A percentile compares a stretch with the other conserved stretches of the same genome.
phyloP scores from a whole-genome alignment of 2,888 invertebrate genomes.

The Drosophila formosana region DNA sequence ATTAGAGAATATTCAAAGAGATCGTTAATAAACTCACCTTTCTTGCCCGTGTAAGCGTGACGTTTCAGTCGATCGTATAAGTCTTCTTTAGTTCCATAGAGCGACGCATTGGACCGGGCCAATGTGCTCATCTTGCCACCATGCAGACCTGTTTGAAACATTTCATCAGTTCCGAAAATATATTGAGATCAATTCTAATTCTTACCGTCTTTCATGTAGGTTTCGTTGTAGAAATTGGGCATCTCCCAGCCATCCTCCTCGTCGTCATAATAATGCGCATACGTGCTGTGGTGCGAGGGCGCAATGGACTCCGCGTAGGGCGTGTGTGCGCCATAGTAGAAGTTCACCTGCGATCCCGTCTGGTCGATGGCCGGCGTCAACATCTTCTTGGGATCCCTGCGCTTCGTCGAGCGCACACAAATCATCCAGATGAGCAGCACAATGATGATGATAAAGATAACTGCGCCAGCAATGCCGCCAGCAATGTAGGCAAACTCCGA shows the following conservation, averaged over 20 bases:
- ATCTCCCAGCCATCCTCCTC: slow-evolving; percentile 99
- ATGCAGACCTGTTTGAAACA: slow-evolving; percentile 87
- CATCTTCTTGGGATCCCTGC: slow-evolving; percentile 96
- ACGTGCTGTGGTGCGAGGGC: slow-evolving; percentile 97
- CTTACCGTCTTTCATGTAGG: slow-evolving; percentile 95
- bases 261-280: slow-evolving; percentile 97
- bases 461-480: slow-evolving; percentile 97
- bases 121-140: slow-evolving; percentile 96
- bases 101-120: slow-evolving; percentile 96
- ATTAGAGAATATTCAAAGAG: neutral
- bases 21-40: slow-evolving; percentile 88
- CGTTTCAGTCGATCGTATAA: slow-evolving; percentile 97
- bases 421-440: slow-evolving; percentile 98
- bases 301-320: slow-evolving; percentile 98
- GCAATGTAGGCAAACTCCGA: slow-evolving; percentile 98
- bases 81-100: slow-evolving; percentile 97
- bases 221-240: slow-evolving; percentile 98
- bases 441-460: slow-evolving; percentile 95
- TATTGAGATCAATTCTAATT: neutral
- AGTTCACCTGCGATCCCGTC: slow-evolving; percentile 97
- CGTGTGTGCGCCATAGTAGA: slow-evolving; percentile 97
- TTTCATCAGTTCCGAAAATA: neutral
- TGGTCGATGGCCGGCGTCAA: slow-evolving; percentile 95
- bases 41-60: slow-evolving; percentile 97
- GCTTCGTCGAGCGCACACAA: slow-evolving; percentile 94